Percentiles rank a stretch among this genome's conserved stretches.
These are phyloP conservation scores for Molorchus minor DNA, from an alignment of 2,888 invertebrate species.

Conservation along the genomic window DNA sequence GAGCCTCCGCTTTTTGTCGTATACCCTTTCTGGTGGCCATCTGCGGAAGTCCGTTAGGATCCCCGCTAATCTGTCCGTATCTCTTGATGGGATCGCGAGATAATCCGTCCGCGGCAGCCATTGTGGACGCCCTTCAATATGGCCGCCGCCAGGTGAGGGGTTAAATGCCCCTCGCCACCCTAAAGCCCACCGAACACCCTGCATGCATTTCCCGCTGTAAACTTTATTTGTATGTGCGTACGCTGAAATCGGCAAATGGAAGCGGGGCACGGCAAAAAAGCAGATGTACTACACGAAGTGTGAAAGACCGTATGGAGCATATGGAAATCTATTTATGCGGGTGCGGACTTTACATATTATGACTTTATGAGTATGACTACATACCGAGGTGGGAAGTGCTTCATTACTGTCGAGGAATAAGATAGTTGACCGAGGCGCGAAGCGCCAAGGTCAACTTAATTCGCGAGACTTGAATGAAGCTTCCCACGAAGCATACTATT, in stretches of 20 bases:
- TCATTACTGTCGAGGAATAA: too few species aligned
- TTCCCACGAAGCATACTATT: too few species aligned
- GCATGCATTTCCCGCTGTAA: conserved; percentile 20
- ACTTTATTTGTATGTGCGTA: too few species aligned
- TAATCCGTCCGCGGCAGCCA: conserved; percentile 59
- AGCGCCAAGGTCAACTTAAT: too few species aligned
- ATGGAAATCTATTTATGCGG: not conserved
- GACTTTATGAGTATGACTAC: too few species aligned
- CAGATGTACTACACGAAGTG: conserved; percentile 32
- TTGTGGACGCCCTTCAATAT: conserved; percentile 60
- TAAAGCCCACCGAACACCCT: conserved; percentile 28
- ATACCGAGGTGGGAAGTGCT: too few species aligned
- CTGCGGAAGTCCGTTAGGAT: conserved; percentile 65
- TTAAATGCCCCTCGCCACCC: conserved; percentile 50
- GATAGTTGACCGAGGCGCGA: too few species aligned
- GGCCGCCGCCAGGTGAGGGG: conserved; percentile 61
- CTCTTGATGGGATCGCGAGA: conserved; percentile 59
- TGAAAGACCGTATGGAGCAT: not conserved
- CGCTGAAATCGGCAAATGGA: conserved; percentile 35
- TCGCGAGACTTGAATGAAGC: too few species aligned
- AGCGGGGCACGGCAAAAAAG: conserved; percentile 31
- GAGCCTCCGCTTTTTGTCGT: conserved; percentile 34
- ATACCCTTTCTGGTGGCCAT: conserved; percentile 56
- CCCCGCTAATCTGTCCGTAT: conserved; percentile 61
- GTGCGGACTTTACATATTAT: not conserved